Base-by-base conservation (phyloP, 2,888 invertebrate species). In the Acleris emargana region DNA sequence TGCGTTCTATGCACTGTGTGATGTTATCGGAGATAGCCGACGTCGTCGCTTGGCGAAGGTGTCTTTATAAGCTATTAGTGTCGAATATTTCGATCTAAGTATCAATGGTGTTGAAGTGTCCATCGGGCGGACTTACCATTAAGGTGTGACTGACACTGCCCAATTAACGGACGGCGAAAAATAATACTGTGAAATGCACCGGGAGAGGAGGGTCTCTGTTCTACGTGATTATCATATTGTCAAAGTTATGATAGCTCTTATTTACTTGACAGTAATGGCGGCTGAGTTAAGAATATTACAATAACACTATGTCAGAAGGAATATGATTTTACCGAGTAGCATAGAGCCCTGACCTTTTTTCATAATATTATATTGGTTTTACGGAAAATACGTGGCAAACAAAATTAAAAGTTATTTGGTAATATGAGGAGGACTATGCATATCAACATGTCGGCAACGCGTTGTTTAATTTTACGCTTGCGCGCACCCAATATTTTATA, bases 401-500 rank as follows among this genome's bases (percentile, higher is more conserved):
- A 28, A 57, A 47, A 25, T 45, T 57, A n/a, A 43, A 45, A 51
- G 25, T 6, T 52, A 60, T 50, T 57, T 51, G 50, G 18, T 42
- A 55, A 17, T 54, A 64, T 50, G 42, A 50, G 32, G 42, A 50
- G 32, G 42, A 50, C 43, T 55, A 22, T 58, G 54, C 51, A 67
- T 63, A 66, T 60, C 51, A 73, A 74, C 67, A 71, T 72, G 72
- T 70, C 68, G 71, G 62, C 72, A 71, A 70, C 71, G 73, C 74
- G 73, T 75, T 80, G 76, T 81, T 82, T 79, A 80, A 83, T 83
- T 82, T 81, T 76, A 75, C 77, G 79, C 74, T 73, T 72, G 69
- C 72, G 68, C 60, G 78, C 79, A 68, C 74, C 68, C 75, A 77
- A 79, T 79, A 81, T 78, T 78, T 78, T 77, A 79, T 77, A 75